phyloP scores from a whole-genome alignment of 2,113 vertebrate genomes.

The Myrmophylax atrothorax region DNA sequence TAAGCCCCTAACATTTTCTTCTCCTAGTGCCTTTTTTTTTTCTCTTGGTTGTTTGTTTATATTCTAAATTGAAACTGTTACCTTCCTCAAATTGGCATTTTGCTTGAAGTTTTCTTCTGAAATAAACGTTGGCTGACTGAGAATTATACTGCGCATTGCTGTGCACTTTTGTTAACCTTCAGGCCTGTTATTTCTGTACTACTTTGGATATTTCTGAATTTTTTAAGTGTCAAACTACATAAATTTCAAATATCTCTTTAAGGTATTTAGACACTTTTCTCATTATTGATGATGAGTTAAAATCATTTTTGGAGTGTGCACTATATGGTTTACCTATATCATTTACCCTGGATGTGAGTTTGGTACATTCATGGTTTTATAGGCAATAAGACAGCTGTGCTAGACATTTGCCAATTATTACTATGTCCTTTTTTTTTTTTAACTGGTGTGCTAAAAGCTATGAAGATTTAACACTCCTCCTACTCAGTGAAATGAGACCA shows the following conservation, averaged over 20 bases:
- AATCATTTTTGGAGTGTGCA: conserved; percentile 49
- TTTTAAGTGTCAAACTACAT: conserved; percentile 54
- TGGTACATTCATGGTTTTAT: conserved; percentile 39
- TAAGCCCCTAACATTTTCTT: neutral
- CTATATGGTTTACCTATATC: conserved; percentile 38
- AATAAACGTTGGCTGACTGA: conserved; percentile 20
- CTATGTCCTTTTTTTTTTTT: neutral
- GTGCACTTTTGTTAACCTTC: conserved; percentile 36
- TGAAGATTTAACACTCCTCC: conserved; percentile 26
- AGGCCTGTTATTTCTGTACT: conserved; percentile 30
- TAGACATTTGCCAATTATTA: conserved; percentile 51
- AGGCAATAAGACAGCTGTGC: conserved; percentile 67
- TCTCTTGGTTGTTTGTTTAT: neutral
- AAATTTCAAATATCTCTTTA: conserved; percentile 63
- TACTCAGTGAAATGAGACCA: neutral
- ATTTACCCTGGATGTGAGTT: conserved; percentile 59
- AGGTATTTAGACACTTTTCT: conserved; percentile 64
- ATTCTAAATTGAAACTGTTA: neutral
- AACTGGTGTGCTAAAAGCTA: neutral
- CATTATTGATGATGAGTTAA: conserved; percentile 61
- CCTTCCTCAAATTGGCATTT: neutral
- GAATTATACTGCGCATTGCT: conserved; percentile 9
- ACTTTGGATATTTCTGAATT: conserved; percentile 23
- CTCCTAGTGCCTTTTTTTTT: neutral
- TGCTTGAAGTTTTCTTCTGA: conserved; percentile 10